Evolutionary conservation across 2,797 vertebrate genomes (phyloP), one percentile per base, ranked within the genome.

Genomic region (Hypotaenidia philippensis): DNA sequence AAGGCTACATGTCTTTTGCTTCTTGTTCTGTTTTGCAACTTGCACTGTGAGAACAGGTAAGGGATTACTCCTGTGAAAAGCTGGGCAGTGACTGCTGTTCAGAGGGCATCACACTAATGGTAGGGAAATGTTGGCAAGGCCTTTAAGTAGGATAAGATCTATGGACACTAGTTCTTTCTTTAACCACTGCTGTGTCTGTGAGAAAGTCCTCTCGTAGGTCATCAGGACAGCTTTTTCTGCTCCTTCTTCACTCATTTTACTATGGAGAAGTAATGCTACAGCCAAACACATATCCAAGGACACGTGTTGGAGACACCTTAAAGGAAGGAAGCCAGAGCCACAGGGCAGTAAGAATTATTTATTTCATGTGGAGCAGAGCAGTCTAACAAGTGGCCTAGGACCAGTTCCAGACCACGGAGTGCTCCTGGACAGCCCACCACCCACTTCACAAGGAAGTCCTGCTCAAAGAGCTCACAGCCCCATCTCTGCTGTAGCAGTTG

Each of bases 401-500:
- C 22, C 0, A 1, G 27, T 53, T 70, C 19, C 16, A 32, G 47
- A 31, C 70, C 41, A 31, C 59, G 52, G 27, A 52, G 17, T 47
- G 17, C 29, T 76, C 44, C 55, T 74, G 64, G 57, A 34, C 31
- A 82, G 23, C 25, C 41, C 56, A 81, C 7, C 36, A 21, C 3
- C 31, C 66, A 19, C 52, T 70, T 90, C 47, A 63, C 17, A 32
- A 49, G 56, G 52, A 57, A 41, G 11, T 25, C 45, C 50, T 78
- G 19, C n/a, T 10, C 36, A 65, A 11, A 34, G 0, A 11, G 34
- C 44, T 50, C 17, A 25, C n/a, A 71, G 63, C 57, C 21, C 41
- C 1, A 0, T 19, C 25, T 32, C 47, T 53, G 44, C 71, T 32
- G 15, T 10, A 55, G 53, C 4, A 0, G 23, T 29, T 52, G 53